Evolutionary conservation across 2,113 vertebrate genomes (phyloP), one percentile per base, ranked within the genome.

Genomic region (Narcine bancroftii): DNA sequence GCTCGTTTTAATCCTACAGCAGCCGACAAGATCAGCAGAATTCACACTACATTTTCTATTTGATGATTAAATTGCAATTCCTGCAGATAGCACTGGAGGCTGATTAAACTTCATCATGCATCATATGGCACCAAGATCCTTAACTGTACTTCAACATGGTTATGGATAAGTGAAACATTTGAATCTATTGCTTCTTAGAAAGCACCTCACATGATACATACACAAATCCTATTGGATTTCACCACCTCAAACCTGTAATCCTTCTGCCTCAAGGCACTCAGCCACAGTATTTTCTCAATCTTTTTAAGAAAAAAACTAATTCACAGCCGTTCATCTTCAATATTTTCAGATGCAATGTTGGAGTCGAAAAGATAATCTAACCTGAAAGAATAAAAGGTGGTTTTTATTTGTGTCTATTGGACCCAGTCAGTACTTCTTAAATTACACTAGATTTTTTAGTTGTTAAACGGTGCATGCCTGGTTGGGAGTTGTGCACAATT

Each of bases 21-120:
- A 91, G 89, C 69, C 89, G 45, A 91, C 89, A 91, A 69, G 24
- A 91, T 91, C 89, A 91, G 89, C 89, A 91, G 89, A 91, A 91
- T 91, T 91, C 89, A 91, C 89, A 91, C 89, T 91, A 91, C 89
- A 91, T 91, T 91, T 69, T 91, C 65, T 50, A 91, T 91, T 45
- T 91, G 65, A 91, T 69, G 89, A 91, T 91, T 69, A 69, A 91
- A 91, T 91, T 42, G 42, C 89, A 91, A 42, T 69, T 69, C 63
- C 65, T 91, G 36, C 89, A 91, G 45, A 91, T 91, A 91, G 65
- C 65, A 71, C 89, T 71, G 36, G 89, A 91, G 89, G 89, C 65
- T 71, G 89, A 91, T 91, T 65, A 89, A 89, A 89, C 85, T 89
- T 89, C 39, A 91, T 91, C 89, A 29, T 26, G 11, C 29, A 47